Conservation (phyloP, 2,797 vertebrate species). For the Botia almorhae region DNA sequence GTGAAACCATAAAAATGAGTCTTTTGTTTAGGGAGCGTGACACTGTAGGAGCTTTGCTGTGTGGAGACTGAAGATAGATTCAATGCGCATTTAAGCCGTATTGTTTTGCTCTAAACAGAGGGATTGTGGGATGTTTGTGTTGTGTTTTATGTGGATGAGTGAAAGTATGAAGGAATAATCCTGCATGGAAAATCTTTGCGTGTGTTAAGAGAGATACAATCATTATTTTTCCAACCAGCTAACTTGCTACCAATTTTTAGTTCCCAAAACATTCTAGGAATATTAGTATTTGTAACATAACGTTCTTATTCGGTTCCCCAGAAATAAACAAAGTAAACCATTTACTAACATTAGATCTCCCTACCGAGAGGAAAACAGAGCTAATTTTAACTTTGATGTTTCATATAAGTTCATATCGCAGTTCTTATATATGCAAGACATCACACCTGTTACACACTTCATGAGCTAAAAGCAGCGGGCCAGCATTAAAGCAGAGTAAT, state of each 20-base stretch:
- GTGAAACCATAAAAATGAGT: conserved; percentile 17
- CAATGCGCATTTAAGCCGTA: not conserved
- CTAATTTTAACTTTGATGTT: no score
- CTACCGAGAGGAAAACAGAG: not conserved
- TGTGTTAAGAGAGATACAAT: not conserved
- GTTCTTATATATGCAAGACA: no score
- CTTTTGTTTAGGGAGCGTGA: conserved; percentile 34
- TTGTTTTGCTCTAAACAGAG: not conserved
- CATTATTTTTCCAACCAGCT: not conserved
- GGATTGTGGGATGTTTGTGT: conserved; percentile 16
- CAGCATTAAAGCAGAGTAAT: not conserved
- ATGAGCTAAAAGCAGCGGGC: not conserved
- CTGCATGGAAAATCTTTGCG: not conserved
- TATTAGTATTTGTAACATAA: no score
- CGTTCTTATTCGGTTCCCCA: no score
- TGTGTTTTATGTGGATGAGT: conserved; percentile 12
- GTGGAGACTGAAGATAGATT: conserved; percentile 27
- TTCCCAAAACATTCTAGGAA: no score
- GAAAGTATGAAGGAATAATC: not conserved
- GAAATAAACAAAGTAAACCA: no score
- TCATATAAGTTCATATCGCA: not conserved
- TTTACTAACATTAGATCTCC: not conserved
- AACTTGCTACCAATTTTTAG: no score
- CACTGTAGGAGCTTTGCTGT: conserved; percentile 19
- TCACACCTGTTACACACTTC: not conserved